phyloP scores from a whole-genome alignment of 2,888 invertebrate genomes.

The Sialis lutaria region DNA sequence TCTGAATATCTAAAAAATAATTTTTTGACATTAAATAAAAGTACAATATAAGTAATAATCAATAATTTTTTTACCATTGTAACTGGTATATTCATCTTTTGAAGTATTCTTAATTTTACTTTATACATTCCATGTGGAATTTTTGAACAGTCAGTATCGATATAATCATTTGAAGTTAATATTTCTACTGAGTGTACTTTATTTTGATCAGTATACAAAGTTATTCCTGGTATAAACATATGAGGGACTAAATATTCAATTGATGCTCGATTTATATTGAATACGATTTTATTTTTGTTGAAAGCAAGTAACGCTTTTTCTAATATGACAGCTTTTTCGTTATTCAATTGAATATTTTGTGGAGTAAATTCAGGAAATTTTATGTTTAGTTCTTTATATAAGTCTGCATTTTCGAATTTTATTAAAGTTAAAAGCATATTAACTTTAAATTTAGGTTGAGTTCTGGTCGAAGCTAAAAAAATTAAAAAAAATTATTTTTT shows the following conservation, averaged over 20 bases:
- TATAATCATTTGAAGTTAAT: neutral
- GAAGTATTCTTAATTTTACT: constrained; percentile 1
- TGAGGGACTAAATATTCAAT: constrained; percentile 1
- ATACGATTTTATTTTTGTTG: neutral
- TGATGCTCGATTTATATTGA: neutral
- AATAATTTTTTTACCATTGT: neutral
- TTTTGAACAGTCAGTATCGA: neutral
- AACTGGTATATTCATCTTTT: neutral
- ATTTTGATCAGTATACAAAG: neutral
- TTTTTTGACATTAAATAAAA: no score
- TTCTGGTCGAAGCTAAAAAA: neutral
- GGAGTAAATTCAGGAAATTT: no score
- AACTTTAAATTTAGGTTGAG: neutral
- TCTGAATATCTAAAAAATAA: no score
- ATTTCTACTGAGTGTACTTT: neutral
- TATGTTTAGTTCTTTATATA: no score
- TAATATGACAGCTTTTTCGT: neutral
- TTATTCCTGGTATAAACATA: constrained; percentile 2
- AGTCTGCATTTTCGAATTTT: neutral
- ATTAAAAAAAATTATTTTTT: neutral
- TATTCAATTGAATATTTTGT: neutral
- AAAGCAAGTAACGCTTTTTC: neutral
- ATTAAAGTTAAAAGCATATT: constrained; percentile 1
- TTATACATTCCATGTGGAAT: constrained; percentile 1
- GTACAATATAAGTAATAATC: no score